A percentile compares a stretch with the other conserved stretches of the same genome.
Conservation (phyloP, 2,113 vertebrate species). For the Boulengerochromis microlepis region DNA sequence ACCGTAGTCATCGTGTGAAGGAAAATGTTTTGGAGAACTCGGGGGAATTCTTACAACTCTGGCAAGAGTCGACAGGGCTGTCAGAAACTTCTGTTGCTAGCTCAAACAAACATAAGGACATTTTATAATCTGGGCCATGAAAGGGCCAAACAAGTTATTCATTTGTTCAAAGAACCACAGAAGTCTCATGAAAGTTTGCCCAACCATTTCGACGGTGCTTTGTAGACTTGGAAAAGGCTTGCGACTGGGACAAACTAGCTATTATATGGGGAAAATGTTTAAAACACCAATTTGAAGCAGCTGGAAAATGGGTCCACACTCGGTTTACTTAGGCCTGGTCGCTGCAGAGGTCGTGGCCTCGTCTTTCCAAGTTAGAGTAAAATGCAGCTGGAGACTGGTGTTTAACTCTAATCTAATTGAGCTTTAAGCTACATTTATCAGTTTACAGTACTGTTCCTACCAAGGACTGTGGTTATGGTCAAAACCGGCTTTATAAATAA, state of each 20-base stretch:
- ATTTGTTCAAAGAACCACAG: neutral
- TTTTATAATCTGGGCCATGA: neutral
- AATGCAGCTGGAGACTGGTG: neutral
- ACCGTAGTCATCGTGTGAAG: neutral
- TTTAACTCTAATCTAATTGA: neutral
- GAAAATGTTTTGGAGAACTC: neutral
- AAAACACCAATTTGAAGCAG: neutral
- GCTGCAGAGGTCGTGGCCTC: neutral
- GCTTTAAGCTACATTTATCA: neutral
- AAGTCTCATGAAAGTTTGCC: neutral
- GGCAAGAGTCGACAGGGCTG: neutral
- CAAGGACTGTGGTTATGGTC: neutral
- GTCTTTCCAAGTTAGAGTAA: neutral
- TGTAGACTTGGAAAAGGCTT: neutral
- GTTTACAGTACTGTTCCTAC: neutral
- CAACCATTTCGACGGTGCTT: neutral
- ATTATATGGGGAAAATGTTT: neutral
- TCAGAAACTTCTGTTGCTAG: neutral
- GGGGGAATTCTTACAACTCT: neutral
- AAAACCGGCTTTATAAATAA: neutral
- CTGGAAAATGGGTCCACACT: neutral
- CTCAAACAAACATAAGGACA: neutral
- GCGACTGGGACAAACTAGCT: neutral
- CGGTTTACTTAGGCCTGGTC: accelerated
- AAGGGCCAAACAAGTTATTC: neutral